Evolutionary conservation across 2,113 vertebrate species (phyloP).

Genomic region (Eudyptes chrysolophus): DNA sequence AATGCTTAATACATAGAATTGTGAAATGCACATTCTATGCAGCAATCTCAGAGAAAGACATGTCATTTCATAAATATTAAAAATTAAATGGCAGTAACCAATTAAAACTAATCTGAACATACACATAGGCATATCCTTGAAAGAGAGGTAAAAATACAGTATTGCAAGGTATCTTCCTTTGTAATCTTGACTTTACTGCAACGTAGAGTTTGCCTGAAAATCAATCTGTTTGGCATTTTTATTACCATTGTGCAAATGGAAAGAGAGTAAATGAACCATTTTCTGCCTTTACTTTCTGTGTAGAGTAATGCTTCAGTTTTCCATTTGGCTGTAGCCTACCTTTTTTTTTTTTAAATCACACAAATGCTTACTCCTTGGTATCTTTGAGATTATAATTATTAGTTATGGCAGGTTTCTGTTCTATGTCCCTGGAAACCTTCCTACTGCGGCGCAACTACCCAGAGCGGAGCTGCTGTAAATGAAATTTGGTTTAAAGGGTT

Average conservation of each 20-base stretch:
- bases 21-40: neutral
- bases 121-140: neutral
- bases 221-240: slow-evolving; percentile 78
- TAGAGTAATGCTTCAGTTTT: slow-evolving; percentile 70
- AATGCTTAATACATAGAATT: neutral
- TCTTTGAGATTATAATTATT: slow-evolving; percentile 39
- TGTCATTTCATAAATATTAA: slow-evolving; percentile 22
- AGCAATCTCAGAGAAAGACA: neutral
- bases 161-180: slow-evolving; percentile 39
- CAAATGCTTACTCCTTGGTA: neutral
- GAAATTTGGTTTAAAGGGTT: slow-evolving; percentile 4
- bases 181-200: slow-evolving; percentile 71
- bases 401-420: slow-evolving; percentile 23
- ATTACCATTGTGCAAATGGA: slow-evolving; percentile 73
- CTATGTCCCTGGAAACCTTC: neutral
- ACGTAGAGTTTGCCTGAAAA: slow-evolving; percentile 68
- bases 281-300: slow-evolving; percentile 66
- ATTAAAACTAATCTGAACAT: slow-evolving; percentile 41
- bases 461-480: neutral
- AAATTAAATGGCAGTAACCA: slow-evolving; percentile 12
- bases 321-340: slow-evolving; percentile 42
- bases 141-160: slow-evolving; percentile 53
- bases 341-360: neutral
- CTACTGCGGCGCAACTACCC: neutral
- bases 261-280: slow-evolving; percentile 76